Evolutionary conservation across 2,888 invertebrate genomes (phyloP).

Genomic region (Dicyrtoma fusca): DNA sequence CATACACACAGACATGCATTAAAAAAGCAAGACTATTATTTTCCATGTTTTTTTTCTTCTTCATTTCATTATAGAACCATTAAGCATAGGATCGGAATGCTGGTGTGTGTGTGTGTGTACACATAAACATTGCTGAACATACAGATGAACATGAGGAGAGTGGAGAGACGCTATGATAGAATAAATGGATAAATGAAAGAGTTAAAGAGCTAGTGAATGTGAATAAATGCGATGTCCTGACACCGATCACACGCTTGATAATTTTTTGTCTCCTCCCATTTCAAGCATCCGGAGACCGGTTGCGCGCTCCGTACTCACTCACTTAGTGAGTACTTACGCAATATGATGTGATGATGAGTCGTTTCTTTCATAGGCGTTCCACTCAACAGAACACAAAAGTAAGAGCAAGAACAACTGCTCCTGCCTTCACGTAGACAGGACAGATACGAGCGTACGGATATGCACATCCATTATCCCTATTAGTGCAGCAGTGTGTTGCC

Average conservation of each 20-base stretch:
- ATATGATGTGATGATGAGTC: constrained; percentile 25
- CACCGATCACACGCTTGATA: constrained; percentile 50
- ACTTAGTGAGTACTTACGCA: neutral
- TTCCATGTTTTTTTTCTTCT: neutral
- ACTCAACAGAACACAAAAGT: neutral
- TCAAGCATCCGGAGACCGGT: constrained; percentile 22
- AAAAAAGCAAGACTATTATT: neutral
- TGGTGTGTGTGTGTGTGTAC: neutral
- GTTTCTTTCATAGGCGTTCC: constrained; percentile 23
- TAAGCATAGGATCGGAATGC: no score
- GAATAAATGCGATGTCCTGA: constrained; percentile 38
- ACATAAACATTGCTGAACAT: neutral
- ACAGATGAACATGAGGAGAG: neutral
- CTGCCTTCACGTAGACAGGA: no score
- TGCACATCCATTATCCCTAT: neutral
- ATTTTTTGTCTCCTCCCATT: constrained; percentile 44
- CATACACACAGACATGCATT: no score
- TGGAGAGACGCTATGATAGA: neutral
- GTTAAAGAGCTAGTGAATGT: constrained; percentile 17
- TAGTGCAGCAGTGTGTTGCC: neutral
- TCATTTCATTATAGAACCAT: no score
- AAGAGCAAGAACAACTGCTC: neutral
- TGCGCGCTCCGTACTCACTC: constrained; percentile 7
- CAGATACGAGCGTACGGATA: no score
- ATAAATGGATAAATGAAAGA: constrained; percentile 1